These are phyloP conservation scores for pig (Sus scrofa) DNA, from an alignment of 2,113 vertebrate species.

Conservation along the genomic window T2T-Sscrofa CM000813.6:36617001-36617500, in stretches of 20 bases:
- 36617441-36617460: not conserved
- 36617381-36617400: not conserved
- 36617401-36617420: not conserved
- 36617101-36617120: not conserved
- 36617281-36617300: conserved; percentile 1
- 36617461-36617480: not conserved
- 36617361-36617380: not conserved
- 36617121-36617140: not conserved
- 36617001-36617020: not conserved
- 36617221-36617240: not conserved
- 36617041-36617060: not conserved
- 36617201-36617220: too few species aligned
- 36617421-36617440: not conserved
- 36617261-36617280: not conserved
- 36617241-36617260: not conserved
- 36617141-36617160: not conserved
- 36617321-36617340: not conserved
- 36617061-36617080: not conserved
- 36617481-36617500: not conserved
- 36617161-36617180: not conserved
- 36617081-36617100: not conserved
- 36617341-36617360: not conserved
- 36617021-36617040: not conserved
- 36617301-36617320: not conserved
- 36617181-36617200: not conserved